These are phyloP conservation scores for Sclerodermus sp. DNA, from an alignment of 2,888 invertebrate species.

Conservation along the genomic window DNA sequence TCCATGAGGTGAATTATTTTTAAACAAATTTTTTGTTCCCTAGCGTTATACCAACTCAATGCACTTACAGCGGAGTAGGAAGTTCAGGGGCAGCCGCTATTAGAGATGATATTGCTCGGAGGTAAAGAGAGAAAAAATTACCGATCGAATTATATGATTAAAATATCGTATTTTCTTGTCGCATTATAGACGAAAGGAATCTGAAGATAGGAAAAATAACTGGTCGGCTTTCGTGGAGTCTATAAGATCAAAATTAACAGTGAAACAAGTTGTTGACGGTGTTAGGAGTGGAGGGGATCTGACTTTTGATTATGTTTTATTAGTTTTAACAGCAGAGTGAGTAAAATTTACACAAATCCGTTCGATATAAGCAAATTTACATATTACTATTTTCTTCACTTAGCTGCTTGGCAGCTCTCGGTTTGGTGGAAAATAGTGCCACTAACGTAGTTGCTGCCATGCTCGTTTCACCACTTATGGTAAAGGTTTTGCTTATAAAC, in stretches of 20 bases:
- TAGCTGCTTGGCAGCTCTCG: conserved; percentile 81
- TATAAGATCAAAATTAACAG: conserved; percentile 77
- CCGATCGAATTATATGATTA: background rate
- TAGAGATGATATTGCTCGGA: conserved; percentile 29
- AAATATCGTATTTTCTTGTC: background rate
- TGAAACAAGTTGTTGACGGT: conserved; percentile 82
- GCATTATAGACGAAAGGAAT: conserved; percentile 32
- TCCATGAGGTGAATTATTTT: background rate
- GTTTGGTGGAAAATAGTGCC: conserved; percentile 80
- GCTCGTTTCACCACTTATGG: conserved; percentile 76
- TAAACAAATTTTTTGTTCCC: background rate
- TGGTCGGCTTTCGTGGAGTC: conserved; percentile 76
- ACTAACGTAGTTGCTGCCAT: conserved; percentile 79
- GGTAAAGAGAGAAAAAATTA: conserved; percentile 8
- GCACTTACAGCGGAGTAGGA: conserved; percentile 46
- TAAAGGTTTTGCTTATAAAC: conserved; percentile 23
- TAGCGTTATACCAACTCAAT: conserved; percentile 51
- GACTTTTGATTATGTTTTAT: conserved; percentile 79
- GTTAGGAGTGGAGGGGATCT: conserved; percentile 75
- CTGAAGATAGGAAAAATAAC: conserved; percentile 56
- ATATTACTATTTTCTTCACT: background rate
- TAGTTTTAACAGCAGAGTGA: conserved; percentile 83
- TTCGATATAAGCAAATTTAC: background rate
- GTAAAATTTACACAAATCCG: conserved; percentile 35
- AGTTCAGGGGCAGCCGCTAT: conserved; percentile 22